Base-by-base conservation (phyloP, 2,888 invertebrate species). In the Chrysodeixis includens region DNA sequence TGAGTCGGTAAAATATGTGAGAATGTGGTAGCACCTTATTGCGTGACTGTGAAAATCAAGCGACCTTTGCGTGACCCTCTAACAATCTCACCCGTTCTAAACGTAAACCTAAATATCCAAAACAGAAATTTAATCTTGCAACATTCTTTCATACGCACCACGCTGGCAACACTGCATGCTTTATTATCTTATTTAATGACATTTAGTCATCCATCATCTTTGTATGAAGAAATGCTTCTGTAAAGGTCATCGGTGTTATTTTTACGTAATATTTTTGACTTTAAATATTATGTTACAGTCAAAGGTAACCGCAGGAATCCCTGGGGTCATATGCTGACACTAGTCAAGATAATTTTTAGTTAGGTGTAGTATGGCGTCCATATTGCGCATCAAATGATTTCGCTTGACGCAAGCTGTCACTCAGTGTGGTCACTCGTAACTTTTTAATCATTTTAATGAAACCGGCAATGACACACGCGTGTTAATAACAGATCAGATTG, bases 161-260 rank as follows among this genome's bases (percentile, higher is more conserved):
- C 16, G 14, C 30, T 40, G 40, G 53, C 18, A 32, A 53, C 30
- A 40, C 20, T 49, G 46, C 46, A 26, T 18, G 16, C 30, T 30
- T 58, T 55, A 58, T 60, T 62, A 22, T 52, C 44, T 53, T 53
- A 56, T 26, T 62, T n/a, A 30, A 53, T 66, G 67, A 63, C 67
- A 70, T 68, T 69, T 69, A 58, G 61, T 64, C 51, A 71, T 81
- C 62, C 46, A 66, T 66, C 72, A 73, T 63, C 49, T 63, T 68
- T 30, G 51, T 59, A 59, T 80, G 74, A 69, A 67, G 74, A 78
- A 80, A 83, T 57, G 56, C 65, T 52, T 44, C 22, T 20, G 32
- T 62, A 83, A 81, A 83, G 80, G 79, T 83, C 74, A 81, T 51
- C 26, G 51, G 68, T 68, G 76, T 69, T 62, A 71, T 67, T 32